Percentiles rank a stretch among this genome's conserved stretches.
Conservation (phyloP, 2,797 vertebrate species). For the Danio albolineatus region DNA sequence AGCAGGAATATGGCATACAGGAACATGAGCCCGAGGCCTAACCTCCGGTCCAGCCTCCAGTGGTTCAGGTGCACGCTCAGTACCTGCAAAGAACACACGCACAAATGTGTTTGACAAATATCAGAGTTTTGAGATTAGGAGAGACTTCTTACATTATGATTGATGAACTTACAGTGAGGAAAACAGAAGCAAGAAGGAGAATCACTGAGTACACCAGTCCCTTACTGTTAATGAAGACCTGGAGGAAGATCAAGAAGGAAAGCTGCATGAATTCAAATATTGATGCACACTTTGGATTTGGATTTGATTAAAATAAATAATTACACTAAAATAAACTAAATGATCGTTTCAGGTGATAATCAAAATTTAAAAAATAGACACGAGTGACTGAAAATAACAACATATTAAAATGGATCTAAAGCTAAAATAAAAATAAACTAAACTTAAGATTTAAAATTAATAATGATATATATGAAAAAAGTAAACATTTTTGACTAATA, state of each 20-base stretch:
- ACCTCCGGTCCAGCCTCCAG: slow-evolving; percentile 81
- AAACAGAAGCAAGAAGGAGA: slow-evolving; percentile 82
- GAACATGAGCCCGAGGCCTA: slow-evolving; percentile 78
- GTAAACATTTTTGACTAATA: too few species aligned
- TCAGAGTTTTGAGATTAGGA: background rate
- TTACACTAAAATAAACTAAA: too few species aligned
- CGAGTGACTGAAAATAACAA: too few species aligned
- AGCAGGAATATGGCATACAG: slow-evolving; percentile 83
- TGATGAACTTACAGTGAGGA: slow-evolving; percentile 78
- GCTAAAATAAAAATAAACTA: too few species aligned
- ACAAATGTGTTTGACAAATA: background rate
- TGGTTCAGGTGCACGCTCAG: slow-evolving; percentile 82
- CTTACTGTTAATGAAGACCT: slow-evolving; percentile 85
- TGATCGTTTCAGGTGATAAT: too few species aligned
- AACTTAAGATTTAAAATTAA: too few species aligned
- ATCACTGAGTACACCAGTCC: slow-evolving; percentile 84
- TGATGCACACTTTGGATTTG: background rate
- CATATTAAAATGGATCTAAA: too few species aligned
- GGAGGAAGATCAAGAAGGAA: slow-evolving; percentile 18
- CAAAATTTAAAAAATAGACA: too few species aligned
- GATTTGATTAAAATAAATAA: too few species aligned
- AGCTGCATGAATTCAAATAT: background rate
- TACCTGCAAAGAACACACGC: slow-evolving; percentile 69
- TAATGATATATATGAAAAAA: too few species aligned
- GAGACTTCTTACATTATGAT: background rate